phyloP scores from a whole-genome alignment of 2,888 invertebrate genomes.

The Nomada ruficornis region DNA sequence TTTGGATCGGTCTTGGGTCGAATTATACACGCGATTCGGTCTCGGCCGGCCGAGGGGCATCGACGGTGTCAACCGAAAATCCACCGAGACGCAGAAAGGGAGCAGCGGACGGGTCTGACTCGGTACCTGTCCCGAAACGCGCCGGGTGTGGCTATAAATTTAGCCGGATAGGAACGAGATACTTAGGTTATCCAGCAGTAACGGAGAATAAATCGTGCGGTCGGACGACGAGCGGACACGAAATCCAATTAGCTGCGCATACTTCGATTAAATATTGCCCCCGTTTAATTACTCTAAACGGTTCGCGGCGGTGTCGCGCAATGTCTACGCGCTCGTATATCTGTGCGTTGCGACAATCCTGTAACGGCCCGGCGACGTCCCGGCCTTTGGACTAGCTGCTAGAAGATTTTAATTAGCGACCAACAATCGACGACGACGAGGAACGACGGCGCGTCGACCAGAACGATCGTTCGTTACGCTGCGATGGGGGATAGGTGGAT shows the following conservation, averaged over 20 bases:
- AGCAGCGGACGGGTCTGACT: neutral
- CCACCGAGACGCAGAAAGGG: conserved; percentile 11
- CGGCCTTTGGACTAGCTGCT: neutral
- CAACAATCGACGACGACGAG: neutral
- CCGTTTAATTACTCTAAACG: conserved; percentile 49
- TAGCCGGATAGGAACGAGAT: conserved; percentile 54
- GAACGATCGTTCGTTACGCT: conserved; percentile 31
- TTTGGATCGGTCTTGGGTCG: neutral
- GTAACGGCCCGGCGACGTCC: neutral
- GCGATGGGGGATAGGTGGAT: conserved; percentile 17
- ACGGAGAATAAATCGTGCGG: conserved; percentile 49
- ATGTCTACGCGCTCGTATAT: conserved; percentile 40
- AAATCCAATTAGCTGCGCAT: conserved; percentile 55
- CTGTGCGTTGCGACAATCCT: neutral
- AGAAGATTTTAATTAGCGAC: conserved; percentile 43
- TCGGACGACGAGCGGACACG: conserved; percentile 42
- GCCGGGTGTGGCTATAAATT: conserved; percentile 63
- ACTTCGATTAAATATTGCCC: conserved; percentile 49
- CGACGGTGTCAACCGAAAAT: conserved; percentile 15
- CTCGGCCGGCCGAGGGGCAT: neutral
- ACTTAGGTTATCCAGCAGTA: conserved; percentile 51
- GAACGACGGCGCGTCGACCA: neutral
- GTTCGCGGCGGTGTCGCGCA: conserved; percentile 14
- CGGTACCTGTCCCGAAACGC: conserved; percentile 57
- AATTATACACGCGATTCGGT: neutral